phyloP scores from a whole-genome alignment of 2,113 vertebrate genomes.

The Sander vitreus region DNA sequence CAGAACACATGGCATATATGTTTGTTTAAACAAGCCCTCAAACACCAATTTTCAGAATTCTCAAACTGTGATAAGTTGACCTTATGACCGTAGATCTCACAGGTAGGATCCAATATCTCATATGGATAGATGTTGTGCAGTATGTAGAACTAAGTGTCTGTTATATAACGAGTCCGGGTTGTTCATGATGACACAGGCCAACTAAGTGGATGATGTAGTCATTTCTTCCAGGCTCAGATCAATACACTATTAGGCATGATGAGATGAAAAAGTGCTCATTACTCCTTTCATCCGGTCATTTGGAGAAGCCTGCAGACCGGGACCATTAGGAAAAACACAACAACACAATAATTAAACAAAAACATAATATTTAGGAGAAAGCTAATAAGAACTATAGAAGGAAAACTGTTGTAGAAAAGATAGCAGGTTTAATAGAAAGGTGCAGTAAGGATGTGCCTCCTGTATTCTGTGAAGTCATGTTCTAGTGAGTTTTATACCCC shows the following conservation, averaged over 20 bases:
- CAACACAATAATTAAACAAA: neutral
- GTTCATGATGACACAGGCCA: constrained; percentile 28
- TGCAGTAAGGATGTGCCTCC: neutral
- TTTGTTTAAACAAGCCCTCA: neutral
- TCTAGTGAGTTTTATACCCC: neutral
- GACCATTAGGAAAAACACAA: constrained; percentile 14
- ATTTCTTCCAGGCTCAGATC: constrained; percentile 56
- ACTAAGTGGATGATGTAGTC: constrained; percentile 48
- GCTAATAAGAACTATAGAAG: neutral
- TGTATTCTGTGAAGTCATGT: neutral
- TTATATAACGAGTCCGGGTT: neutral
- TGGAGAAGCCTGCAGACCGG: constrained; percentile 10
- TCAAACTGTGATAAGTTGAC: neutral
- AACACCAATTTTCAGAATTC: neutral
- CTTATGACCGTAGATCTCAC: neutral
- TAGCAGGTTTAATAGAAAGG: neutral
- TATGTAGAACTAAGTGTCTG: neutral
- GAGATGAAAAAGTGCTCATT: constrained; percentile 48
- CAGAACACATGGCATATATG: neutral
- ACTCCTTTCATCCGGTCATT: constrained; percentile 34
- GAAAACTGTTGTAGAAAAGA: neutral
- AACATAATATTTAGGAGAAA: neutral
- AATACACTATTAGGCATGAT: constrained; percentile 57
- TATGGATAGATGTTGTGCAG: constrained; percentile 1
- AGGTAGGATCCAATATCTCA: neutral